Evolutionary conservation across 2,888 invertebrate genomes (phyloP).

Genomic region (Drosophila cracens): DNA sequence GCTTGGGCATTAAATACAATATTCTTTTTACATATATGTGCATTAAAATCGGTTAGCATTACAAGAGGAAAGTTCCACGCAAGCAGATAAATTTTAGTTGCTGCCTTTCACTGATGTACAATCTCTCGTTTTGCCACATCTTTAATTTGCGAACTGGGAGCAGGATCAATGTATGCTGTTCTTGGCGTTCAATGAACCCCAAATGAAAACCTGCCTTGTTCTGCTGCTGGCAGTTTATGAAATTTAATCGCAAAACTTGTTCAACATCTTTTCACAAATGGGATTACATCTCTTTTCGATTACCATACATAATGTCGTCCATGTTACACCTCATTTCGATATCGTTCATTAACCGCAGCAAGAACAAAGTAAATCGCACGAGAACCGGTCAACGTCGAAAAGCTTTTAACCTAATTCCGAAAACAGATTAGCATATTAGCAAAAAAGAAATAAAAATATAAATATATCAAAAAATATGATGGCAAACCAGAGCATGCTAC

Average conservation of each 20-base stretch:
- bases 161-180: slow-evolving; percentile 53
- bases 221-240: slow-evolving; percentile 17
- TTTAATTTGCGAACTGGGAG: slow-evolving; percentile 49
- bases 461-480: slow-evolving; percentile 8
- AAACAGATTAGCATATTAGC: slow-evolving; percentile 58
- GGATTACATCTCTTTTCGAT: slow-evolving; percentile 61
- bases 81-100: slow-evolving; percentile 17
- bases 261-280: slow-evolving; percentile 59
- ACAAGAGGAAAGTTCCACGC: slow-evolving; percentile 37
- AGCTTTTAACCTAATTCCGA: slow-evolving; percentile 67
- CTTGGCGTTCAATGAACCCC: slow-evolving; percentile 67
- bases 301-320: slow-evolving; percentile 52
- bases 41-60: neutral
- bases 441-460: slow-evolving; percentile 12
- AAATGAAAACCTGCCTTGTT: slow-evolving; percentile 48
- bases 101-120: slow-evolving; percentile 48
- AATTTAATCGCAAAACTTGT: slow-evolving; percentile 52
- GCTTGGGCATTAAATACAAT: neutral
- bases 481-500: slow-evolving; percentile 39
- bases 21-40: neutral
- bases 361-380: slow-evolving; percentile 22
- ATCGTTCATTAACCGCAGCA: slow-evolving; percentile 29
- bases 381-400: slow-evolving; percentile 50
- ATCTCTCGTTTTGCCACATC: slow-evolving; percentile 52
- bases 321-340: slow-evolving; percentile 40